Conservation (phyloP, 2,113 vertebrate species). For the Jaculus jaculus region DNA sequence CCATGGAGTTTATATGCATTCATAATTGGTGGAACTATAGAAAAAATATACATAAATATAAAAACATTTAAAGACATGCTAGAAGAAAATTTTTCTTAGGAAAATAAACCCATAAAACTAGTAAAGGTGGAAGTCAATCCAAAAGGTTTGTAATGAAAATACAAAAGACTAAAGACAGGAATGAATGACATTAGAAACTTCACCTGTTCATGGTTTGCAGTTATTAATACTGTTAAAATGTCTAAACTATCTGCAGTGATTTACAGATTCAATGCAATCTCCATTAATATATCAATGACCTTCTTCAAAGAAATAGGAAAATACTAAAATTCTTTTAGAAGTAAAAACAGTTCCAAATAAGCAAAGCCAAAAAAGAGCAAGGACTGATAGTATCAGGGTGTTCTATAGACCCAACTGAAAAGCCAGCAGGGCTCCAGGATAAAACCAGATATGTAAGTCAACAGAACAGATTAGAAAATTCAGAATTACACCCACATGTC, state of each 20-base stretch:
- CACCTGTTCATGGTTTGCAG: neutral
- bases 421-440: neutral
- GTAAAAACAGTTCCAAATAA: neutral
- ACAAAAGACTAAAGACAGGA: neutral
- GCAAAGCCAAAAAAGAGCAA: neutral
- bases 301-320: neutral
- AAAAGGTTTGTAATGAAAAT: neutral
- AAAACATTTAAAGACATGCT: slow-evolving; percentile 36
- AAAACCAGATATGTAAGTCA: neutral
- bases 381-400: neutral
- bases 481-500: neutral
- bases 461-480: neutral
- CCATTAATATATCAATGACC: neutral
- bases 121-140: neutral
- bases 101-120: neutral
- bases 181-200: neutral
- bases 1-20: neutral
- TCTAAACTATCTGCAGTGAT: neutral
- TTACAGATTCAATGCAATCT: neutral
- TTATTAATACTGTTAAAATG: neutral
- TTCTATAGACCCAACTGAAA: neutral
- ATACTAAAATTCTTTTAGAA: neutral
- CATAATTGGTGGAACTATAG: neutral
- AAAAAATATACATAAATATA: neutral
- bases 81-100: slow-evolving; percentile 45